Conservation (phyloP, 2,113 vertebrate genomes). For the Scolopax mira region DNA sequence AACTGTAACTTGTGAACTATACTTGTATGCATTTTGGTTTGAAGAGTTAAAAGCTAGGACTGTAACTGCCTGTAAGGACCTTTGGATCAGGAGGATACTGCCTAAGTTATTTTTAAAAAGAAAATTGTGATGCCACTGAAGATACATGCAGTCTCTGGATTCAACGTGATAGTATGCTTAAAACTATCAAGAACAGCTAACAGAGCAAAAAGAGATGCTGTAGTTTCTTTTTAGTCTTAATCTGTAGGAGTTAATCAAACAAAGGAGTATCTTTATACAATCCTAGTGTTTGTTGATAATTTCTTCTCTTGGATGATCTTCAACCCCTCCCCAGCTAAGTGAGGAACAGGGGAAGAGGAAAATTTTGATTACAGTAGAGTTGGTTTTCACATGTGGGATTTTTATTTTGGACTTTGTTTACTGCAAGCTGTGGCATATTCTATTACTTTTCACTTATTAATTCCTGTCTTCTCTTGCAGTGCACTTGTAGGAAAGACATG, state of each 20-base stretch:
- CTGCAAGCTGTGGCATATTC: not conserved
- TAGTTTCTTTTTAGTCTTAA: not conserved
- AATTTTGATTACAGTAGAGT: not conserved
- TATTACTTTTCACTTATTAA: not conserved
- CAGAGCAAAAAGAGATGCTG: not conserved
- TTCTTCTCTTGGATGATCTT: not conserved
- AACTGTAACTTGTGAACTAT: not conserved
- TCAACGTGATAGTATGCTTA: not conserved
- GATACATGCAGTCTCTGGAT: not conserved
- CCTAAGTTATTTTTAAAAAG: not conserved
- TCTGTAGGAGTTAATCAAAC: not conserved
- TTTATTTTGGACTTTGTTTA: not conserved
- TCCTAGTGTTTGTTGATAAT: not conserved
- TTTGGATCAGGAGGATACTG: not conserved
- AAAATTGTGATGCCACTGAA: not conserved
- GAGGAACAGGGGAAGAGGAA: not conserved
- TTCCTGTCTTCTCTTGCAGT: conserved; percentile 73
- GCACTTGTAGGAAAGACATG: conserved; percentile 95
- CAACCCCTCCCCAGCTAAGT: not conserved
- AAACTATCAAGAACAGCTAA: not conserved
- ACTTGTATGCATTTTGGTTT: not conserved
- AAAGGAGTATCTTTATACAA: not conserved
- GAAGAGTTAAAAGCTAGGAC: not conserved
- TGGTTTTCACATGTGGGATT: not conserved
- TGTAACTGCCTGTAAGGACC: not conserved